phyloP scores from a whole-genome alignment of 2,888 invertebrate species.

The Corbicula japonica region DNA sequence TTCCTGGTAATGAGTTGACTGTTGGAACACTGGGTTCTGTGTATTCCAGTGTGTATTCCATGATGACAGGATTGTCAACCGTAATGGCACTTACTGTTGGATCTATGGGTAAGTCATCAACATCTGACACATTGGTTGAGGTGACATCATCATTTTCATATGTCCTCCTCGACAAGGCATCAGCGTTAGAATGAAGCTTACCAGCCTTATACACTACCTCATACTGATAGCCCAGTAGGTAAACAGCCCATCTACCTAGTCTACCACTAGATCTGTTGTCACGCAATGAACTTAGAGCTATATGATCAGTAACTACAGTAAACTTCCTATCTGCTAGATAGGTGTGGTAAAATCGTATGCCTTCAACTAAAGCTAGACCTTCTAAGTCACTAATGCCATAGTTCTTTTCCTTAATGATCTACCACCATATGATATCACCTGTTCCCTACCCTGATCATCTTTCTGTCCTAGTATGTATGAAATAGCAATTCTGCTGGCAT shows the following conservation, averaged over 20 bases:
- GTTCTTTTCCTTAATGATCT: constrained; percentile 48
- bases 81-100: constrained; percentile 9
- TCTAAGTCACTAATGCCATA: constrained; percentile 63
- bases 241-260: constrained; percentile 57
- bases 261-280: constrained; percentile 35
- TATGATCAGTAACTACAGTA: constrained; percentile 50
- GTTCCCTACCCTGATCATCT: constrained; percentile 26
- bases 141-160: constrained; percentile 9
- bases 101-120: constrained; percentile 25
- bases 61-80: background rate
- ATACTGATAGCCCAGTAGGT: constrained; percentile 45
- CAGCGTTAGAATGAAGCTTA: constrained; percentile 37
- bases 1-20: constrained; percentile 1
- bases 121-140: background rate
- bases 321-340: constrained; percentile 53
- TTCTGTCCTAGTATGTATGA: constrained; percentile 55
- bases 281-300: constrained; percentile 39
- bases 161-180: constrained; percentile 23
- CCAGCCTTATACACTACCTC: constrained; percentile 37
- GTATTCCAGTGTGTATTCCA: constrained; percentile 23
- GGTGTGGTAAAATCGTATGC: constrained; percentile 41
- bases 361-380: constrained; percentile 65
- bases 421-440: constrained; percentile 55
- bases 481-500: constrained; percentile 50
- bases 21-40: background rate